Conservation (phyloP, 2,797 vertebrate species). For the Gallinago nigripennis region DNA sequence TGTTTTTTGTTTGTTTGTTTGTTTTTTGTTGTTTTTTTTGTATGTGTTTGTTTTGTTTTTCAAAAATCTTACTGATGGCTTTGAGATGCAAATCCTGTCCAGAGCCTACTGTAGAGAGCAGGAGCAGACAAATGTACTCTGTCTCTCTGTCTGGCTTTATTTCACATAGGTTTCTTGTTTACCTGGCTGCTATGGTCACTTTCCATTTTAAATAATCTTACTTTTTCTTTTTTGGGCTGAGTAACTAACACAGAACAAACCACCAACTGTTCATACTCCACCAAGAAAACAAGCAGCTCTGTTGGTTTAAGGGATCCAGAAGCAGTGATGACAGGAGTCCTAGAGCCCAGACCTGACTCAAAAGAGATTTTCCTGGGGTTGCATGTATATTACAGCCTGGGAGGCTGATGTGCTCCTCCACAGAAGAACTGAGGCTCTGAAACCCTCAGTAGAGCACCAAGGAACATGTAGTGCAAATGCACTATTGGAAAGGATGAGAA, state of each 20-base stretch:
- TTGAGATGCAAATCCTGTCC: neutral
- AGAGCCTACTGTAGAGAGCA: neutral
- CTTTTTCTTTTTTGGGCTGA: slow-evolving; percentile 6
- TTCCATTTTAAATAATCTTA: slow-evolving; percentile 48
- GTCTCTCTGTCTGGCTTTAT: neutral
- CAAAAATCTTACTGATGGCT: neutral
- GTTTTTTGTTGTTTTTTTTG: neutral
- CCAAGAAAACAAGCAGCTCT: slow-evolving; percentile 27
- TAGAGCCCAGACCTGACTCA: neutral
- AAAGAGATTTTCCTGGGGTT: neutral
- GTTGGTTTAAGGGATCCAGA: neutral
- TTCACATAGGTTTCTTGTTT: slow-evolving; percentile 53
- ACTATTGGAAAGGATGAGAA: neutral
- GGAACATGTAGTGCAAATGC: neutral
- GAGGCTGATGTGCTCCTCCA: neutral
- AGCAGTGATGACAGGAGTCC: neutral
- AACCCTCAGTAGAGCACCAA: neutral
- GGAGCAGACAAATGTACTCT: neutral
- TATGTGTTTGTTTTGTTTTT: neutral
- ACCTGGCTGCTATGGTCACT: slow-evolving; percentile 51
- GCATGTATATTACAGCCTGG: neutral
- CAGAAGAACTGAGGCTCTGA: neutral
- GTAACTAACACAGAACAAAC: slow-evolving; percentile 42
- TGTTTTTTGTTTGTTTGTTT: too few relatives aligned
- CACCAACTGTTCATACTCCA: neutral